Conservation (phyloP, 2,888 invertebrate species). For the Tinea pellionella region DNA sequence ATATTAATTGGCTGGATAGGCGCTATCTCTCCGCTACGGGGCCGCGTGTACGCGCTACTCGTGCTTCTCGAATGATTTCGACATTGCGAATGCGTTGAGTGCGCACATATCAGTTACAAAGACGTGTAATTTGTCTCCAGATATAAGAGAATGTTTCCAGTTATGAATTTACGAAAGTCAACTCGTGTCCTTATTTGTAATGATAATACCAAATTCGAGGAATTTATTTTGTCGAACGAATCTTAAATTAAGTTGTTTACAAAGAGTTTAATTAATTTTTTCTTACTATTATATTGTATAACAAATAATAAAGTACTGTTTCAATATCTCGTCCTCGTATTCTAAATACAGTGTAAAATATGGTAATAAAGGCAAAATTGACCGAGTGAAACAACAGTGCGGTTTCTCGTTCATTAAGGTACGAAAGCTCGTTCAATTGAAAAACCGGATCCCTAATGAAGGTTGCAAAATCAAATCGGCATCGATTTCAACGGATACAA, state of each 20-base stretch:
- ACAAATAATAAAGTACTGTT: neutral
- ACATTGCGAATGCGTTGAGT: slow-evolving; percentile 18
- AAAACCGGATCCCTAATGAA: slow-evolving; percentile 65
- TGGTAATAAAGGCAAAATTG: neutral
- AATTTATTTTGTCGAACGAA: neutral
- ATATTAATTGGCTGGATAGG: slow-evolving; percentile 65
- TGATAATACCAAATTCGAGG: neutral
- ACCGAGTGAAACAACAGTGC: slow-evolving; percentile 41
- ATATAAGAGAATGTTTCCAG: neutral
- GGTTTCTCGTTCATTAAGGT: slow-evolving; percentile 38
- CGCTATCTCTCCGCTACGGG: slow-evolving; percentile 43
- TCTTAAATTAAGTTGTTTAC: neutral
- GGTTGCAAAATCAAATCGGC: slow-evolving; percentile 63
- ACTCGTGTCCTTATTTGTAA: neutral
- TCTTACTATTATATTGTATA: neutral
- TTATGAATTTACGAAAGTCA: neutral
- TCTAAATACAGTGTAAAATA: slow-evolving; percentile 53
- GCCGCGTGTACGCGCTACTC: slow-evolving; percentile 37
- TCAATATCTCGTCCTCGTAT: neutral
- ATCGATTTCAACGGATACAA: slow-evolving; percentile 54
- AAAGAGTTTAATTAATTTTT: neutral
- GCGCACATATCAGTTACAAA: neutral
- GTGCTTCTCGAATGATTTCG: slow-evolving; percentile 29
- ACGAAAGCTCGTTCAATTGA: slow-evolving; percentile 44
- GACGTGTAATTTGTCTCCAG: neutral